A percentile compares a stretch with the other conserved stretches of the same genome.
Evolutionary conservation across 2,888 invertebrate genomes (phyloP).

Genomic region (Nephrotoma flavescens): DNA sequence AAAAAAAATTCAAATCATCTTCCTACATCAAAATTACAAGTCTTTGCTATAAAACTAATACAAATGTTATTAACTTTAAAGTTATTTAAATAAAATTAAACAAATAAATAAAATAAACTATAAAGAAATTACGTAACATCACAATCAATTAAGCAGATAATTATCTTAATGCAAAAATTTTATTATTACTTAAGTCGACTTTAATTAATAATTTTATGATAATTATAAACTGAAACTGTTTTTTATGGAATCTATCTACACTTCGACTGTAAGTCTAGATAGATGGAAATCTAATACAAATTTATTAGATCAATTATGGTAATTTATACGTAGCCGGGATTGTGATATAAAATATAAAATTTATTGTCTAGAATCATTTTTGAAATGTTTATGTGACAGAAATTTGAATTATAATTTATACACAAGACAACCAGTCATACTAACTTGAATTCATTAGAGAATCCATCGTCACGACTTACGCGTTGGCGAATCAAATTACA

Average conservation of each 20-base stretch:
- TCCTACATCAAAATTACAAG: not conserved
- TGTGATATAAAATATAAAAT: not conserved
- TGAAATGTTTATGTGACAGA: not conserved
- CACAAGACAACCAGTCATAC: not conserved
- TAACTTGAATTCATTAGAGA: too few relatives aligned
- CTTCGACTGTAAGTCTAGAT: not conserved
- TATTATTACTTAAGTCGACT: not conserved
- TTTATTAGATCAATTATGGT: not conserved
- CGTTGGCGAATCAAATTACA: too few relatives aligned
- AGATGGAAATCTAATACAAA: not conserved
- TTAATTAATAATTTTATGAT: not conserved
- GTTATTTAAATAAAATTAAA: not conserved
- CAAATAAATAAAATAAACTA: not conserved
- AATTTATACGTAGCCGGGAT: not conserved
- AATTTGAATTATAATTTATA: not conserved
- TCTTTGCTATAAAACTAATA: not conserved
- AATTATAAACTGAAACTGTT: not conserved
- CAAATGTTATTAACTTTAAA: not conserved
- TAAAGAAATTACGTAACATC: not conserved
- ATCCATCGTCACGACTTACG: too few relatives aligned
- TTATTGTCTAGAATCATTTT: not conserved
- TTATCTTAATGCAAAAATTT: not conserved
- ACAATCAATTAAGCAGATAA: not conserved
- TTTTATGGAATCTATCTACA: too few relatives aligned
- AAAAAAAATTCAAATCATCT: not conserved